phyloP scores from a whole-genome alignment of 2,888 invertebrate species.

The Portevinia maculata region DNA sequence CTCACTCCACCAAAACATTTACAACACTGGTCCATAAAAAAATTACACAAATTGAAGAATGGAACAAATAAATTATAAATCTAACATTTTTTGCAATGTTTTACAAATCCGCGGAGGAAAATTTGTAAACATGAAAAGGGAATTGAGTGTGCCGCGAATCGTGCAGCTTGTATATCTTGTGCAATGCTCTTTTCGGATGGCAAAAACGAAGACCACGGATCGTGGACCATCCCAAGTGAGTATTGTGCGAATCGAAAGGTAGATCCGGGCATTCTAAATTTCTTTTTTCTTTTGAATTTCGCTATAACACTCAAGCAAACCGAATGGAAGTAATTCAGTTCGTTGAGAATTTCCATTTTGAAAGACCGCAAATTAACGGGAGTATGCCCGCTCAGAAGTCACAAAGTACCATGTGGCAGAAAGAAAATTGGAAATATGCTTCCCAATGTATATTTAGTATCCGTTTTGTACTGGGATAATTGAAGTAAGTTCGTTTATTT shows the following conservation, averaged over 20 bases:
- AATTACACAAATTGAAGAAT: too few relatives aligned
- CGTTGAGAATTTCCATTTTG: conserved; percentile 9
- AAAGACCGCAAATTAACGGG: conserved; percentile 16
- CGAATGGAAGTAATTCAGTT: neutral
- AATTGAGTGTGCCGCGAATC: conserved; percentile 31
- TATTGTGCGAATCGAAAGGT: conserved; percentile 57
- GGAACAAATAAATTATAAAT: neutral
- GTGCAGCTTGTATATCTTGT: conserved; percentile 11
- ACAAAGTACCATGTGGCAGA: too few relatives aligned
- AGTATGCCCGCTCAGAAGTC: neutral
- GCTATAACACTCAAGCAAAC: conserved; percentile 34
- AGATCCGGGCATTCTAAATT: conserved; percentile 34
- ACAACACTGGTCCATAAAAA: too few relatives aligned
- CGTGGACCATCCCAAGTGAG: conserved; percentile 51
- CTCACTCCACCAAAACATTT: too few relatives aligned
- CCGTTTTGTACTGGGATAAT: too few relatives aligned
- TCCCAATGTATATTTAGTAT: too few relatives aligned
- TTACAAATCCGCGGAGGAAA: conserved; percentile 6
- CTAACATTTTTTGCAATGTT: neutral
- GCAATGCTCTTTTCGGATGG: neutral
- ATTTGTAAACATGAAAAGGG: conserved; percentile 63
- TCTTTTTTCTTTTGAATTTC: conserved; percentile 31
- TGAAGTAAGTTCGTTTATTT: too few relatives aligned
- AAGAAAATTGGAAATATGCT: too few relatives aligned
- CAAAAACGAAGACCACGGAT: conserved; percentile 2